Base-by-base conservation (phyloP, 2,888 invertebrate species). In the Volucella inanis region DNA sequence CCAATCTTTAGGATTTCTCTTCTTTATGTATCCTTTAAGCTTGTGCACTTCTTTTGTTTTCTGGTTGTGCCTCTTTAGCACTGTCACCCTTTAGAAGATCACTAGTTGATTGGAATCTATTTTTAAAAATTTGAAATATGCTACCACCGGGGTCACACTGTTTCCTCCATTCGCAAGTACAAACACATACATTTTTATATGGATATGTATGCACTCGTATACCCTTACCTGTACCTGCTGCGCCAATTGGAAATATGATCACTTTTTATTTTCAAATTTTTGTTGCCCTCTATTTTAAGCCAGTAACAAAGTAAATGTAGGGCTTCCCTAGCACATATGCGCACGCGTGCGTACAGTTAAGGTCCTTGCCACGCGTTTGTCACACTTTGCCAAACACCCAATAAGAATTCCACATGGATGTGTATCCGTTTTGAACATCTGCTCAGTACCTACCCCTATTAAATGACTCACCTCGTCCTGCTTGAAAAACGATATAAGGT, bases 161-260 rank as follows among this genome's bases (percentile, higher is more conserved):
- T 31, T 31, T 31, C 31, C 31, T 6, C 6, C 4, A 31, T 31
- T 31, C 31, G 6, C 6, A 31, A 31, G 6, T 31, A 31, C 31
- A 31, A 31, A 31, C 31, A 6, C 31, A 31, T 31, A 6, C 31
- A 31, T 31, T 31, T 31, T 31, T 31, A 31, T 31, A 6, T 31
- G 31, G 4, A 31, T 31, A 31, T 6, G 6, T 31, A 22, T 22
- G 18, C 0, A 22, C 2, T 1, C n/a, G 2, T 18, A 22, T 31
- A 31, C 31, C 31, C 31, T 31, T 6, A 31, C 31, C 31, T 31
- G 31, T 74, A 65, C 72, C 78, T 79, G 79, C 68, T 70, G 74
- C 68, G 50, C 74, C 79, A 75, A 84, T 70, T 79, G 79, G 83
- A 84, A 84, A 84, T 75, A 75, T 49, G 83, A 84, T 75, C 57